Conservation (phyloP, 2,797 vertebrate genomes). For the Ibycter americanus region DNA sequence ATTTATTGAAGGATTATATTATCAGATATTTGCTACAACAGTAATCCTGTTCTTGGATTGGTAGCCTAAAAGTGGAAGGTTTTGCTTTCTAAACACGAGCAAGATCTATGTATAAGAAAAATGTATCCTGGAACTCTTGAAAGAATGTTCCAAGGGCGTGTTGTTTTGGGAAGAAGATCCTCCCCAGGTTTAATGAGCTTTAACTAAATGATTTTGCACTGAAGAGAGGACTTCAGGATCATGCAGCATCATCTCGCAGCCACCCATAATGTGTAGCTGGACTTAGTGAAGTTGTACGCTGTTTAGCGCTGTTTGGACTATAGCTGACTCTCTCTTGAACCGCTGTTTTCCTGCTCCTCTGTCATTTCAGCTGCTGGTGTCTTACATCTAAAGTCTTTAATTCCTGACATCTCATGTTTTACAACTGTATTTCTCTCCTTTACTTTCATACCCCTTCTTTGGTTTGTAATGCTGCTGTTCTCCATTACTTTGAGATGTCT, state of each 20-base stretch:
- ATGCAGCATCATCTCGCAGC: background rate
- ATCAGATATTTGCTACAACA: background rate
- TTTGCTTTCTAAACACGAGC: background rate
- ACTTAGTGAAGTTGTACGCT: background rate
- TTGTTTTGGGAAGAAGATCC: background rate
- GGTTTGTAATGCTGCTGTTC: background rate
- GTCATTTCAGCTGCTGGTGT: background rate
- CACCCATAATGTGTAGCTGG: rapidly evolving
- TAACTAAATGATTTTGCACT: too few species aligned
- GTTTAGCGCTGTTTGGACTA: background rate
- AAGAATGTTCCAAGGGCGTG: background rate
- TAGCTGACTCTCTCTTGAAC: background rate
- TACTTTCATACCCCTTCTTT: background rate
- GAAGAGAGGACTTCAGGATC: background rate
- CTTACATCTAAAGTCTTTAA: background rate
- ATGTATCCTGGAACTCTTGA: background rate
- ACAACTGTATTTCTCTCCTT: background rate
- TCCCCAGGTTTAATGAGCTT: background rate
- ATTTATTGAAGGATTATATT: background rate
- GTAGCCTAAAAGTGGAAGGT: background rate
- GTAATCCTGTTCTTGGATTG: background rate
- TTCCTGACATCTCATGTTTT: background rate
- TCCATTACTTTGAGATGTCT: background rate
- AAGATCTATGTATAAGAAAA: background rate
- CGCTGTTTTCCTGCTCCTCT: background rate